phyloP scores from a whole-genome alignment of 2,113 vertebrate genomes.

The Oncorhynchus gorbuscha region DNA sequence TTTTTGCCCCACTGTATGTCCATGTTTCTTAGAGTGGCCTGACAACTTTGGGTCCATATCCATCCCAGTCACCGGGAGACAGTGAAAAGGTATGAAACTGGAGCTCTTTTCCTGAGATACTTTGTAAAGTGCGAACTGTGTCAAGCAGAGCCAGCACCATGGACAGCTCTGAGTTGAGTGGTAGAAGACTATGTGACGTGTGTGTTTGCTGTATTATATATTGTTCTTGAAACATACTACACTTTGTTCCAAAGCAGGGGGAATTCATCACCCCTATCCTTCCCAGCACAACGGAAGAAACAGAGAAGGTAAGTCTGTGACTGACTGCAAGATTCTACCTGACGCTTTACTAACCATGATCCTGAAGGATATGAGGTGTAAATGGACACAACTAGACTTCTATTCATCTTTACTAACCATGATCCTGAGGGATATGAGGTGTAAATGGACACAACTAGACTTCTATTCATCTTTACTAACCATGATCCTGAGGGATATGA shows the following conservation, averaged over 20 bases:
- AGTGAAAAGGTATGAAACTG: conserved; percentile 42
- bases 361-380: no score
- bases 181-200: not conserved
- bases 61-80: conserved; percentile 1
- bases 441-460: no score
- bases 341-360: no score
- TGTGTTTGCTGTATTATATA: conserved; percentile 3
- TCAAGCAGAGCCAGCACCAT: no score
- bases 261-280: conserved; percentile 24
- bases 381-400: no score
- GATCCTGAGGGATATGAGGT: no score
- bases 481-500: no score
- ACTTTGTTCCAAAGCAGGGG: conserved; percentile 25
- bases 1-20: no score
- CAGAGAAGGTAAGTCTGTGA: conserved; percentile 54
- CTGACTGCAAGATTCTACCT: not conserved
- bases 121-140: no score
- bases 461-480: no score
- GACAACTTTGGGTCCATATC: conserved; percentile 22
- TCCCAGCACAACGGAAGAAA: conserved; percentile 35
- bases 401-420: no score
- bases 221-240: conserved; percentile 6
- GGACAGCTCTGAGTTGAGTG: not conserved
- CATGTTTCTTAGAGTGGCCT: conserved; percentile 10
- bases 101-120: not conserved